Conservation (phyloP, 2,888 invertebrate species). For the Caenorhabditis zanzibari region DNA sequence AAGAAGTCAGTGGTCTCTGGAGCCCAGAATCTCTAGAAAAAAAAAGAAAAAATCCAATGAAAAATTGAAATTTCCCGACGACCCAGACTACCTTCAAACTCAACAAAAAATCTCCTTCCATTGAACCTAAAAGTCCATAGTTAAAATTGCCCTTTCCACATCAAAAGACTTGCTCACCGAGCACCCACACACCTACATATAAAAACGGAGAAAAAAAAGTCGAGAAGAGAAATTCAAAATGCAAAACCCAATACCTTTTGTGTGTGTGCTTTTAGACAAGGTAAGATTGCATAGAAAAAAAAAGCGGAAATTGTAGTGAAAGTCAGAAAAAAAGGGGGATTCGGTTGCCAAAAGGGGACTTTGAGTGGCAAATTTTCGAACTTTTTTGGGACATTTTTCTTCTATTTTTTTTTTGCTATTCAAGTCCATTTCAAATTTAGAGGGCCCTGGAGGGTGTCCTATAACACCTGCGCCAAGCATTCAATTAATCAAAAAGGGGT, state of each 20-base stretch:
- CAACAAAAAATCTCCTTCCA: no score
- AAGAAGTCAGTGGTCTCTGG: no score
- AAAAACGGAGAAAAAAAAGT: constrained; percentile 4
- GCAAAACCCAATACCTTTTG: constrained; percentile 58
- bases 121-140: no score
- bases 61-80: no score
- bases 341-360: neutral
- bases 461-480: constrained; percentile 42
- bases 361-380: neutral
- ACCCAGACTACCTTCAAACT: no score
- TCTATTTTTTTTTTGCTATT: neutral
- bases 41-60: no score
- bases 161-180: constrained; percentile 26
- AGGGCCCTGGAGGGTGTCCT: constrained; percentile 40
- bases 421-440: neutral
- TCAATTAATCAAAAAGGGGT: constrained; percentile 47
- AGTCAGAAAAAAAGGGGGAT: neutral
- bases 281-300: neutral
- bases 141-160: constrained; percentile 37
- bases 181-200: neutral
- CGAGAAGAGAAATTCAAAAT: constrained; percentile 47
- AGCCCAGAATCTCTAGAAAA: no score
- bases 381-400: neutral
- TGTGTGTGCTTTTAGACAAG: neutral
- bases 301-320: constrained; percentile 11